Conservation (phyloP, 37 sponge, comb jelly and placozoan species). For the Bolinopsis microptera region DNA sequence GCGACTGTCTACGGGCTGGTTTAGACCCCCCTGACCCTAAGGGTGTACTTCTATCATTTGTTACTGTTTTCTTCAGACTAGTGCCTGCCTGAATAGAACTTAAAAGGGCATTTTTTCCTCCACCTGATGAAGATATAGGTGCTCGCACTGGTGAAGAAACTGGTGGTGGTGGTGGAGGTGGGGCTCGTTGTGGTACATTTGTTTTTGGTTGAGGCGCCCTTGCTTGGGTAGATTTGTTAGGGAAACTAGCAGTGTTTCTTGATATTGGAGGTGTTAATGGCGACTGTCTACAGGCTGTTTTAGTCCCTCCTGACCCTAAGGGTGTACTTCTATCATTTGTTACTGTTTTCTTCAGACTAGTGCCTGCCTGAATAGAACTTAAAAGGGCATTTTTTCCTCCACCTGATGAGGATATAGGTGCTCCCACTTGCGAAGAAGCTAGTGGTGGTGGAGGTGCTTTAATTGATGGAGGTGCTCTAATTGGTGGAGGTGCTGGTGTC, state of each 20-base stretch:
- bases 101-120: not conserved
- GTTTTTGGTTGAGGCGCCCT: not conserved
- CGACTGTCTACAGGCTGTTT: not conserved
- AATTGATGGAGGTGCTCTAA: not conserved
- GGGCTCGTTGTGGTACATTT: not conserved
- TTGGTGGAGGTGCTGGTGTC: not conserved
- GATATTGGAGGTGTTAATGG: not conserved
- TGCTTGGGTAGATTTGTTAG: too few species aligned
- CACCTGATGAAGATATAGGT: not conserved
- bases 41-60: slow-evolving; percentile 27
- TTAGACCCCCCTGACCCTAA: not conserved
- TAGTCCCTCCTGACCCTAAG: not conserved
- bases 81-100: slow-evolving; percentile 16
- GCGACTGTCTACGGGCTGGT: not conserved
- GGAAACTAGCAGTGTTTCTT: too few species aligned
- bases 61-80: slow-evolving; percentile 10
- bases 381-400: not conserved
- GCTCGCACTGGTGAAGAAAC: slow-evolving; percentile 6
- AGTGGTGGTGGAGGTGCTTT: too few species aligned
- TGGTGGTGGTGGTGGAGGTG: slow-evolving; percentile 2
- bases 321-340: slow-evolving; percentile 36
- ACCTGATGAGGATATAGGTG: not conserved
- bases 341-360: not conserved
- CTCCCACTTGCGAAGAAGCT: not conserved
- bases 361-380: not conserved